phyloP scores from a whole-genome alignment of 2,888 invertebrate genomes.

The Cerastoderma edule region DNA sequence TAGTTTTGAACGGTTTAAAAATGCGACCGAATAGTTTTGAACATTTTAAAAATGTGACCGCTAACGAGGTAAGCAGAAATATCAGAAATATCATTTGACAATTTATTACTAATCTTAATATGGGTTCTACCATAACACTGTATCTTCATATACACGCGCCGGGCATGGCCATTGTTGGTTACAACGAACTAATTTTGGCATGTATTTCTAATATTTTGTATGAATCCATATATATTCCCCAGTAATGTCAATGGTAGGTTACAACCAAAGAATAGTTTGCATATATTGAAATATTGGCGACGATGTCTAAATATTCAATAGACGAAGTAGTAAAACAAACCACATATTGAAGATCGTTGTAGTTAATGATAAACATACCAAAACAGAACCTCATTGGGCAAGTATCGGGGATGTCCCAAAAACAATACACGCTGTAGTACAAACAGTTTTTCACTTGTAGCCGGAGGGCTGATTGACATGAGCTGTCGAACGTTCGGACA shows the following conservation, averaged over 20 bases:
- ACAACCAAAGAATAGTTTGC: neutral
- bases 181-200: neutral
- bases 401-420: neutral
- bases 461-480: neutral
- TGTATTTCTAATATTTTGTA: neutral
- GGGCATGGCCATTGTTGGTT: no score
- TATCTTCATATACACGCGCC: no score
- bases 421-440: conserved; percentile 12
- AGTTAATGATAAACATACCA: neutral
- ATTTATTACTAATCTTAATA: no score
- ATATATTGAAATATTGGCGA: neutral
- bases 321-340: neutral
- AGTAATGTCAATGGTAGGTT: neutral
- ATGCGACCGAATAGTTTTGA: neutral
- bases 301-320: neutral
- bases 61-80: neutral
- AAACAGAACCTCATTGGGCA: conserved; percentile 9
- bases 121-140: no score
- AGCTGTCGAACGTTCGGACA: neutral
- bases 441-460: conserved; percentile 4
- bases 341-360: neutral
- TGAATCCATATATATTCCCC: neutral
- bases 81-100: no score
- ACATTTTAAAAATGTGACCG: neutral
- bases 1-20: neutral